Evolutionary conservation across 2,888 invertebrate genomes (phyloP), one percentile per base, ranked within the genome.

Genomic region (Emesis russula): DNA sequence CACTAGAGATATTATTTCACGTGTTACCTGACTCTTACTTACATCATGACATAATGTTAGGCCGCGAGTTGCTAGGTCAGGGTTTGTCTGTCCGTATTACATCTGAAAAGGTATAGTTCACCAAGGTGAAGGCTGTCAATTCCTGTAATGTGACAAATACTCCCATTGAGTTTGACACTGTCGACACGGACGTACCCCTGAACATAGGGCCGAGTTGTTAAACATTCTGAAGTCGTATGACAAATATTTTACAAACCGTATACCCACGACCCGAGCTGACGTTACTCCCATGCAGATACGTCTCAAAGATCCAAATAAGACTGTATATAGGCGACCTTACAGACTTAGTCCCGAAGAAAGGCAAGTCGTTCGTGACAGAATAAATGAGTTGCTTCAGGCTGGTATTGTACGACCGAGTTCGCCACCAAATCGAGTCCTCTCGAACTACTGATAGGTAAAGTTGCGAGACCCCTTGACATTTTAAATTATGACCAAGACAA

Each of bases 311-410:
- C 81, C 81, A 25, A 66, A 81, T 48, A 13, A 63, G 58, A 81
- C 81, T 15, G 81, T 81, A 18, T 73, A 74, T 38, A 58, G 81
- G 13, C 71, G 73, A 18, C 81, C 81, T 36, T 81, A 81, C 31
- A 74, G 81, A 53, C 74, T 81, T 18, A 74, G 74, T 31, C 38
- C 41, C 4, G n/a, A 25, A 15, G 81, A 81, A 25, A 36, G 74
- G 36, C 25, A 66, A 15, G 36, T 73, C 73, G 73, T 73, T 9
- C 74, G 81, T 25, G 58, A 58, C 41, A 74, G 66, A 63, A 48
- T 74, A 13, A 31, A 74, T 25, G 81, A 81, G n/a, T 44, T 81
- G 13, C 33, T 25, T 25, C 25, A 25, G 25, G 25, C 25, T 25
- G 25, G 25, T 25, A 25, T 25, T 25, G 25, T 25, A 25, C 25